Evolutionary conservation across 2,797 vertebrate genomes (phyloP), one percentile per base, ranked within the genome.

Genomic region (Sebastes diaconus): DNA sequence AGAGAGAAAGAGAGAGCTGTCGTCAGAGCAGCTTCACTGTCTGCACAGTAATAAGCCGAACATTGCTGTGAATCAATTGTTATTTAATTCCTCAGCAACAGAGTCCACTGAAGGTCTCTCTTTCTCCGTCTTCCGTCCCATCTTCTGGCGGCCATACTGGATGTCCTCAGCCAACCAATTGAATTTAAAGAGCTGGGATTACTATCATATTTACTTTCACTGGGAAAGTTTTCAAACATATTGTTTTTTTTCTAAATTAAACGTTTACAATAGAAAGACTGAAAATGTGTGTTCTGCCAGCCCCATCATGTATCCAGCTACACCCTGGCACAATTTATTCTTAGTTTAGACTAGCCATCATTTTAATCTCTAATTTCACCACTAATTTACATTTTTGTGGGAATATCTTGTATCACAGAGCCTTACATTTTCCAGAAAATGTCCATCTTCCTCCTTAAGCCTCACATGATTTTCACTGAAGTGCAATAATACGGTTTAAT

Each of bases 61-160:
- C 95, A 96, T 97, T 96, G 96, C 94, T 96, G 95, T 95, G 95
- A 96, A 97, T 98, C 97, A 94, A 97, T 97, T 96, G 96, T 97
- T 97, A 97, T 97, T 97, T 97, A 97, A 97, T 97, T 98, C 96
- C 94, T 39, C 96, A 97, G 96, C 95, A 96, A 96, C 94, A 55
- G 20, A 79, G 96, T 97, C 96, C 96, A 97, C 36, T 97, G 97
- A 96, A 96, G 96, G 97, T 97, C 97, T 57, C n/a, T 68, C 55
- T 63, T 27, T 60, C 42, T 30, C 13, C 24, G 10, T 72, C 6
- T 60, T 52, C 36, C 34, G 10, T 55, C 30, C 39, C 39, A 42
- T 6, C 30, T 36, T 18, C 42, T 24, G 29, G 22, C 3, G 29
- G 73, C 73, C 34, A 42, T 63, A 24, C 25, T 54, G 8, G 29